These are phyloP conservation scores for Cataglyphis altisquamis DNA, from an alignment of 2,888 invertebrate genomes.

Conservation along the genomic window DNA sequence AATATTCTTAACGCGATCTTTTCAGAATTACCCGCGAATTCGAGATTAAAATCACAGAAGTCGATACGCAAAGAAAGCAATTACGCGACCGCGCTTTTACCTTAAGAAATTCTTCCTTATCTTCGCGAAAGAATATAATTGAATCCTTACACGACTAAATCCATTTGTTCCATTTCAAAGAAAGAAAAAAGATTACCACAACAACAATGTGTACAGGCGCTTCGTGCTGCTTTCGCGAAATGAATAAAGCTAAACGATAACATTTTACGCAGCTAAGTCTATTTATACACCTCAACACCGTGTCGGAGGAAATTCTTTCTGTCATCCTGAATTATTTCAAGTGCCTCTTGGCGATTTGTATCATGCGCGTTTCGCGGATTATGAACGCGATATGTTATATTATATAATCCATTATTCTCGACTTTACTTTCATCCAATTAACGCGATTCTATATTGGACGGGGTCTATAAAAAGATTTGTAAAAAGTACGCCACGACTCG, in stretches of 20 bases:
- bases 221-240: slow-evolving; percentile 9
- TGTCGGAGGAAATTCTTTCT: neutral
- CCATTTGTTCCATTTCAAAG: slow-evolving; percentile 25
- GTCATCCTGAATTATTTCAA: slow-evolving; percentile 10
- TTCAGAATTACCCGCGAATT: slow-evolving; percentile 8
- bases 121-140: slow-evolving; percentile 28
- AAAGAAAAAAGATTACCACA: slow-evolving; percentile 31
- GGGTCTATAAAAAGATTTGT: slow-evolving; percentile 38
- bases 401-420: slow-evolving; percentile 19
- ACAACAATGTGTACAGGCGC: slow-evolving; percentile 24
- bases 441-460: neutral
- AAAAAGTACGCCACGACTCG: slow-evolving; percentile 25
- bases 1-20: neutral
- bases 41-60: slow-evolving; percentile 17
- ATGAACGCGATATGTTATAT: neutral
- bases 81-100: slow-evolving; percentile 24
- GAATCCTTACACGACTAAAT: slow-evolving; percentile 44
- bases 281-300: slow-evolving; percentile 19
- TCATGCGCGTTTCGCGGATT: neutral
- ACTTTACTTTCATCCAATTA: slow-evolving; percentile 33
- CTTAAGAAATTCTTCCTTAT: slow-evolving; percentile 23
- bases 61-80: slow-evolving; percentile 47
- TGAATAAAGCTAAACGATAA: slow-evolving; percentile 52
- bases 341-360: neutral
- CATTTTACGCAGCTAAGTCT: slow-evolving; percentile 32